These are phyloP conservation scores for Spodoptera litura DNA, from an alignment of 1,140 invertebrate species.

Conservation along the genomic window DNA sequence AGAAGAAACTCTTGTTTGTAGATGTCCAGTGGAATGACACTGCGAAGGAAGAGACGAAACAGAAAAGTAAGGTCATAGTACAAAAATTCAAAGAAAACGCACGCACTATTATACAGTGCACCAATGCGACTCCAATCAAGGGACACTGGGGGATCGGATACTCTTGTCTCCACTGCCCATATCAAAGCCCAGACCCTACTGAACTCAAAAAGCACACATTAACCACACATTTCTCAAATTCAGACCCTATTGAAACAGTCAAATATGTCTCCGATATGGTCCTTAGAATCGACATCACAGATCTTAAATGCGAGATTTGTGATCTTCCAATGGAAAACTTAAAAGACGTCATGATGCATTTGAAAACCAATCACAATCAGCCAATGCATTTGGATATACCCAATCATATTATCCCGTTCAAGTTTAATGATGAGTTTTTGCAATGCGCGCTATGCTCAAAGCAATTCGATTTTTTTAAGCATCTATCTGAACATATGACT, in stretches of 20 bases:
- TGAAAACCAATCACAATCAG: conserved; percentile 1
- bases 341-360: conserved; percentile 13
- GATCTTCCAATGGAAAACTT: conserved; percentile 24
- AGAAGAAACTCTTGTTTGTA: conserved; percentile 33
- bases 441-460: conserved; percentile 39
- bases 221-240: conserved; percentile 6
- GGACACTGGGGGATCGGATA: conserved; percentile 25
- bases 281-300: conserved; percentile 46
- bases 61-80: neutral
- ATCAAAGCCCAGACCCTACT: neutral
- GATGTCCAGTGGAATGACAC: conserved; percentile 4
- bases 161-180: conserved; percentile 41
- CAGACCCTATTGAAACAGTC: neutral
- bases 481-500: conserved; percentile 52
- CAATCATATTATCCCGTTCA: conserved; percentile 41
- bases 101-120: conserved; percentile 6
- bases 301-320: conserved; percentile 44
- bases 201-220: conserved; percentile 38
- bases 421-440: conserved; percentile 39
- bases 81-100: conserved; percentile 28
- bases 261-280: neutral
- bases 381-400: neutral
- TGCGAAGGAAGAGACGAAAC: neutral
- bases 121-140: conserved; percentile 44
- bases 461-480: conserved; percentile 45